Conservation (phyloP, 2,113 vertebrate species). For the Platycercus adscitus region DNA sequence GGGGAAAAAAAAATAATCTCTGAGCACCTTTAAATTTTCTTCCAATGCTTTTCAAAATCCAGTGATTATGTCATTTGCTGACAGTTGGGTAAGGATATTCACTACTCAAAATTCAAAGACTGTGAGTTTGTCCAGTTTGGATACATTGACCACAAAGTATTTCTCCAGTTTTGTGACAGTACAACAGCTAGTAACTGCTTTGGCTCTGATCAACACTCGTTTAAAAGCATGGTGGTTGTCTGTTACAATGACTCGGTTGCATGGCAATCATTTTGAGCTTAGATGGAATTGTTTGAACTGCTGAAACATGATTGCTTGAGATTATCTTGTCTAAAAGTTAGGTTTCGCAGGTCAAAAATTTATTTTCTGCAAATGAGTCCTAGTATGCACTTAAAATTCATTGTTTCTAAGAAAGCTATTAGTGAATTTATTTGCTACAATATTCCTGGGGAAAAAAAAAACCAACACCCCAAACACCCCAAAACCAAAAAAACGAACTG, state of each 20-base stretch:
- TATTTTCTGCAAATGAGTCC: neutral
- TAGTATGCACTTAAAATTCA: neutral
- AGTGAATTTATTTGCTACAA: neutral
- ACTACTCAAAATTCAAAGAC: neutral
- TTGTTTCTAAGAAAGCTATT: neutral
- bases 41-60: neutral
- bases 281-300: neutral
- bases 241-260: neutral
- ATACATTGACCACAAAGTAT: neutral
- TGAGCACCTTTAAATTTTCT: neutral
- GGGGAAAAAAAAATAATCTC: neutral
- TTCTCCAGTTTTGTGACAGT: neutral
- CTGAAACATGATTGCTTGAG: neutral
- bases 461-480: too few species aligned
- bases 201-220: neutral
- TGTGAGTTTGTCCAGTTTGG: neutral
- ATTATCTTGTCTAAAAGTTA: neutral
- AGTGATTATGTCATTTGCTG: neutral
- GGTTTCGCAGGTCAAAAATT: neutral
- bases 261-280: neutral
- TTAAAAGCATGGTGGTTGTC: neutral
- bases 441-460: neutral
- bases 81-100: neutral
- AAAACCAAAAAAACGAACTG: neutral
- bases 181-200: neutral